Conservation (phyloP, 2,888 invertebrate species). For the Netelia inedita region DNA sequence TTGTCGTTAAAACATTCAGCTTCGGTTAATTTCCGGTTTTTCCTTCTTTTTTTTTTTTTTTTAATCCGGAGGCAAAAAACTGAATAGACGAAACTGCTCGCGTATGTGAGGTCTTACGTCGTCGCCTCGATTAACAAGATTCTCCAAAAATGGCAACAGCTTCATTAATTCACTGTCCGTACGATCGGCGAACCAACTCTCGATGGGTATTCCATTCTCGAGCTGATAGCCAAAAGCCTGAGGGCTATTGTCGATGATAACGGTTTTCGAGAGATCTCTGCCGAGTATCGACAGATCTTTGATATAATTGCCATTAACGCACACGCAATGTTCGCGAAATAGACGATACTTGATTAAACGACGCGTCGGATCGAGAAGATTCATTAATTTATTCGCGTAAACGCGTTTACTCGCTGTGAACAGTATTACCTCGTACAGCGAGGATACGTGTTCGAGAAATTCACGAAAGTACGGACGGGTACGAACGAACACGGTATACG, state of each 20-base stretch:
- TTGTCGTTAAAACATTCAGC: neutral
- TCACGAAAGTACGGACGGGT: constrained; percentile 96
- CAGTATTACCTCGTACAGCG: constrained; percentile 95
- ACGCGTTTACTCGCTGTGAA: constrained; percentile 98
- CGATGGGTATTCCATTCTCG: constrained; percentile 98
- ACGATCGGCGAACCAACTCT: constrained; percentile 98
- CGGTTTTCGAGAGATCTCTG: constrained; percentile 94
- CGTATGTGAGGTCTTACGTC: constrained; percentile 97
- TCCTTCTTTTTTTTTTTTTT: constrained; percentile 31
- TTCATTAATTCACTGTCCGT: constrained; percentile 96
- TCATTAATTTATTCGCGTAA: constrained; percentile 96
- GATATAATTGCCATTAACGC: constrained; percentile 98
- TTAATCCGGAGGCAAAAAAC: constrained; percentile 95
- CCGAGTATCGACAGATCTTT: constrained; percentile 97
- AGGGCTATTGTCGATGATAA: constrained; percentile 95
- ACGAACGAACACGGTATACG: constrained; percentile 94
- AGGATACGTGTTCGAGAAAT: constrained; percentile 95
- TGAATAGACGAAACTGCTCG: constrained; percentile 95
- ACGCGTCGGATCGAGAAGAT: constrained; percentile 95
- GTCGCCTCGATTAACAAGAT: constrained; percentile 93
- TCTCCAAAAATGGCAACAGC: constrained; percentile 95
- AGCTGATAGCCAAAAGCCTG: constrained; percentile 97
- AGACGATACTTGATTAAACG: constrained; percentile 96
- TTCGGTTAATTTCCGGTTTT: neutral
- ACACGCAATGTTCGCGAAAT: constrained; percentile 98